Conservation (phyloP, 2,888 invertebrate genomes). For the Drosophila yooni region DNA sequence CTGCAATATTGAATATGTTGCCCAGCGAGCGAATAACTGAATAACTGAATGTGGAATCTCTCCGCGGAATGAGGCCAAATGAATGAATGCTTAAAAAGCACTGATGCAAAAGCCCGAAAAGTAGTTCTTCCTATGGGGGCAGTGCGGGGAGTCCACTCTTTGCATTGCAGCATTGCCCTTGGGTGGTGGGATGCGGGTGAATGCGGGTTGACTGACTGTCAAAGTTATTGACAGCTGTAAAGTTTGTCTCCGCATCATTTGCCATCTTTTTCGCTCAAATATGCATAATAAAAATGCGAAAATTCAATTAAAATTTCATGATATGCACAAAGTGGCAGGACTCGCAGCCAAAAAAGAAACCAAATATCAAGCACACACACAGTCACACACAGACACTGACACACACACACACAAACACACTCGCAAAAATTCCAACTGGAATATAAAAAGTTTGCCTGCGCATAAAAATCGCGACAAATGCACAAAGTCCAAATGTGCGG, state of each 20-base stretch:
- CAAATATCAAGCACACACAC: constrained; percentile 32
- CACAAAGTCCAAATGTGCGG: constrained; percentile 55
- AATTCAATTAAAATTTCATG: constrained; percentile 79
- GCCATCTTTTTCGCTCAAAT: constrained; percentile 41
- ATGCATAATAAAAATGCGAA: constrained; percentile 73
- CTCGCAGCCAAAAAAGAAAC: background rate
- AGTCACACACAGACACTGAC: constrained; percentile 3
- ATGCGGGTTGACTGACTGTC: constrained; percentile 26
- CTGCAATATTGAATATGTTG: constrained; percentile 57
- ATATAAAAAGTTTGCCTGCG: constrained; percentile 38
- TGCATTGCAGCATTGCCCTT: constrained; percentile 45
- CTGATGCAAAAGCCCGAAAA: constrained; percentile 61
- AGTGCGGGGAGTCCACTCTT: constrained; percentile 8
- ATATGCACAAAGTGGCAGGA: constrained; percentile 64
- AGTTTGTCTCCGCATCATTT: constrained; percentile 60
- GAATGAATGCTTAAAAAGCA: constrained; percentile 49
- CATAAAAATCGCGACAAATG: constrained; percentile 62
- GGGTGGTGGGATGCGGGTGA: background rate
- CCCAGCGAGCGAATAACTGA: constrained; percentile 32
- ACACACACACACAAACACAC: background rate
- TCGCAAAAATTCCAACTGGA: background rate
- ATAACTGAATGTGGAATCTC: constrained; percentile 45
- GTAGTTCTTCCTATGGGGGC: constrained; percentile 52
- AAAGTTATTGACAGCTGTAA: constrained; percentile 77
- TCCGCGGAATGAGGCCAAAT: constrained; percentile 45